These are phyloP conservation scores for Tetranychus truncatus DNA, from an alignment of 2,888 invertebrate species.

Conservation along the genomic window DNA sequence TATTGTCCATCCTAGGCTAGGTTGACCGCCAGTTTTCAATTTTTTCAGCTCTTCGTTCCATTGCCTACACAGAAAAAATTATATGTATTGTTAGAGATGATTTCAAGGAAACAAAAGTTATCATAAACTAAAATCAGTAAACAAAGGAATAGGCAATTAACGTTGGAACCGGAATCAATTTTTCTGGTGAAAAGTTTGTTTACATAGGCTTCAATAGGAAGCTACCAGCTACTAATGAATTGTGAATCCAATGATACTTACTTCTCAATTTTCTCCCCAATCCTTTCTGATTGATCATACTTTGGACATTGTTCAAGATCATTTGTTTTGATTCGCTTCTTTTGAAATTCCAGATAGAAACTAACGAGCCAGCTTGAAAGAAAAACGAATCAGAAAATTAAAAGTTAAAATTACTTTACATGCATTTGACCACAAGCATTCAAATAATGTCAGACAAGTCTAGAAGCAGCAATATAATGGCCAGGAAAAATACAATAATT, in stretches of 20 bases:
- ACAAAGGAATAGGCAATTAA: not conserved
- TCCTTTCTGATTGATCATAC: conserved; percentile 17
- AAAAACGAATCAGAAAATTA: not conserved
- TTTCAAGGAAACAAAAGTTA: no score
- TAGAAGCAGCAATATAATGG: no score
- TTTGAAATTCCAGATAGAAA: conserved; percentile 1
- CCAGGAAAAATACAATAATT: no score
- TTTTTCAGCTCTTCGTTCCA: not conserved
- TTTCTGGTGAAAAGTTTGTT: no score
- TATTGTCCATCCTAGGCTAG: not conserved
- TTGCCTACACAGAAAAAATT: not conserved
- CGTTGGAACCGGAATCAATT: no score
- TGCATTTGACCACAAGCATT: no score
- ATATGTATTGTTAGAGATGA: no score
- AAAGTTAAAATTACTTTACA: no score
- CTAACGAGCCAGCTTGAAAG: not conserved
- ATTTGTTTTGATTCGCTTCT: conserved; percentile 15
- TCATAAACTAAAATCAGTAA: not conserved
- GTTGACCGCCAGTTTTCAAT: not conserved
- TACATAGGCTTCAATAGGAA: no score
- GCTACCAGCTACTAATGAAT: no score
- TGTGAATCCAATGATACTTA: conserved; percentile 14
- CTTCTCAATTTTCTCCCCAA: conserved; percentile 17
- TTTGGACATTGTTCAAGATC: conserved; percentile 20
- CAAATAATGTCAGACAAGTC: no score